Conservation (phyloP, 92 coral and sea anemone genomes). For the Chrysogorgia sp. region DNA sequence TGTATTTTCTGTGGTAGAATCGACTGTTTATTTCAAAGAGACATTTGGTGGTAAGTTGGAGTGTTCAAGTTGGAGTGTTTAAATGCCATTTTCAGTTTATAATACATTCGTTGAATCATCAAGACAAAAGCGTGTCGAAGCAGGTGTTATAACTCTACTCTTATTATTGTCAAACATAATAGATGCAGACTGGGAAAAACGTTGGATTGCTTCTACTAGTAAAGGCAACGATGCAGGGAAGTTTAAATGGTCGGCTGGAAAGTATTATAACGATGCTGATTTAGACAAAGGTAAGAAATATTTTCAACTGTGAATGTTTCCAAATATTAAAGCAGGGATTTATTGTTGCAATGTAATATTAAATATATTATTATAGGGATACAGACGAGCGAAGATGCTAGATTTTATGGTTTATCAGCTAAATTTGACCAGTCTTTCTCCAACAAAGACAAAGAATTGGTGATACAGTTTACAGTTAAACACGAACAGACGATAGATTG, state of each 20-base stretch:
- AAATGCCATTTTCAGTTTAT: too few relatives aligned
- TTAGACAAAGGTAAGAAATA: slow-evolving; percentile 93
- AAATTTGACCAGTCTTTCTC: slow-evolving; percentile 89
- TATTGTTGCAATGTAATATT: too few relatives aligned
- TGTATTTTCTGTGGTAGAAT: slow-evolving; percentile 73
- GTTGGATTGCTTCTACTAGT: slow-evolving; percentile 85
- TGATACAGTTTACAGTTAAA: slow-evolving; percentile 85
- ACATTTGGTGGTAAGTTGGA: slow-evolving; percentile 83
- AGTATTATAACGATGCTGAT: slow-evolving; percentile 94
- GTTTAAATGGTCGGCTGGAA: slow-evolving; percentile 93
- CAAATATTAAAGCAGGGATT: neutral
- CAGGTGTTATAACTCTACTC: neutral
- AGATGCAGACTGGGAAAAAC: slow-evolving; percentile 91
- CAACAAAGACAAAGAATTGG: slow-evolving; percentile 85
- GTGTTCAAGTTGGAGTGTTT: neutral
- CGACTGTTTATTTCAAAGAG: slow-evolving; percentile 82
- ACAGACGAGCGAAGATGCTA: slow-evolving; percentile 96
- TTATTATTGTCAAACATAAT: neutral
- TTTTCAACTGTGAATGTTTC: too few relatives aligned
- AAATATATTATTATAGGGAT: slow-evolving; percentile 62
- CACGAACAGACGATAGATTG: slow-evolving; percentile 98
- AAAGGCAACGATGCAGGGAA: slow-evolving; percentile 89
- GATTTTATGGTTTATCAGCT: slow-evolving; percentile 89
- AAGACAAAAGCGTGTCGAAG: neutral
- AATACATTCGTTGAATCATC: too few relatives aligned